A percentile compares a stretch with the other conserved stretches of the same genome.
Evolutionary conservation across 2,797 vertebrate species (phyloP).

Genomic region (Chaetophractus vellerosus): DNA sequence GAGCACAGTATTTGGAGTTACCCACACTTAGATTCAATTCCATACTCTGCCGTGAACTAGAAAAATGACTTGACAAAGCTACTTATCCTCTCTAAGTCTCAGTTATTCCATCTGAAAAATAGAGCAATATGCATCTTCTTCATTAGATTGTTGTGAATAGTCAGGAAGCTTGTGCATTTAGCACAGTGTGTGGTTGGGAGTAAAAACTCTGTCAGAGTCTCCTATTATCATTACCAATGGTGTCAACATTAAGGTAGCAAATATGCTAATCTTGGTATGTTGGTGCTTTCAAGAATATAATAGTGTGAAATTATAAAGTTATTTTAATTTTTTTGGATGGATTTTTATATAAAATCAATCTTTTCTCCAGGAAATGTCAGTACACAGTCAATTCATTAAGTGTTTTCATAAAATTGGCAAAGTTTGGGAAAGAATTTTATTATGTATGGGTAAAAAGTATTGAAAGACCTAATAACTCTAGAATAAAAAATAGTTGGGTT

Average conservation of each 20-base stretch:
- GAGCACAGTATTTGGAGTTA: neutral
- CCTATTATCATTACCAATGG: neutral
- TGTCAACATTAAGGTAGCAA: neutral
- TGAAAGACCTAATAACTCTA: neutral
- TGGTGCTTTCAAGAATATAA: neutral
- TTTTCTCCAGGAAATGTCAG: neutral
- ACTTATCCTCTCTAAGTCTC: neutral
- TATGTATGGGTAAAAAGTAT: neutral
- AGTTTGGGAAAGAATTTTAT: neutral
- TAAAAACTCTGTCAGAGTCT: neutral
- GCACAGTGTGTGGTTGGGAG: neutral
- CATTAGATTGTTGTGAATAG: neutral
- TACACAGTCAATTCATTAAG: neutral
- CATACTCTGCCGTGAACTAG: neutral
- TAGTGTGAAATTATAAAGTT: neutral
- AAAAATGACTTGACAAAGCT: neutral
- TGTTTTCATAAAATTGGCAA: neutral
- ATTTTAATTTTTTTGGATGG: too few relatives aligned
- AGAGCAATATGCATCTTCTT: neutral
- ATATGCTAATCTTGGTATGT: neutral
- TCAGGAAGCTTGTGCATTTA: neutral
- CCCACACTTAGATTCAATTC: neutral
- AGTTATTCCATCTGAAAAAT: neutral
- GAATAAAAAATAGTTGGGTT: neutral
- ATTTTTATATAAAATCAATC: conserved; percentile 10